A percentile compares a stretch with the other conserved stretches of the same genome.
Evolutionary conservation across 2,797 vertebrate genomes (phyloP).

Genomic region (Diplodus sargus): DNA sequence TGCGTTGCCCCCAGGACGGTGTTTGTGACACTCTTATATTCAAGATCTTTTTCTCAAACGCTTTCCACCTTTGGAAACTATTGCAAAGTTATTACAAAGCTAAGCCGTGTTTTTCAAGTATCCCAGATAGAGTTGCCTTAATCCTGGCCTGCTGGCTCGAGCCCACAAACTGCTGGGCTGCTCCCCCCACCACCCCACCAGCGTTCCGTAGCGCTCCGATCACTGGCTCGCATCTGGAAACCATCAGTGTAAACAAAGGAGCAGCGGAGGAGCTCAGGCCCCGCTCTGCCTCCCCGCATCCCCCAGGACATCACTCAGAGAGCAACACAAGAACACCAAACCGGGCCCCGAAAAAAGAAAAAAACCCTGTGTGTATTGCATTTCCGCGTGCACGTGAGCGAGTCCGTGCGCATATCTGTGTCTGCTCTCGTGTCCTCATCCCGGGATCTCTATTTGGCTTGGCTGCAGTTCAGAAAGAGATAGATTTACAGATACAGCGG

Average conservation of each 20-base stretch:
- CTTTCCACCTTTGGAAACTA: conserved; percentile 61
- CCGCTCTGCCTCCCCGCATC: conserved; percentile 83
- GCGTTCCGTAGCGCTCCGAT: conserved; percentile 76
- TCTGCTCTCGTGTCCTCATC: conserved; percentile 81
- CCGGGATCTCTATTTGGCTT: conserved; percentile 91
- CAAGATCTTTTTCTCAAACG: conserved; percentile 43
- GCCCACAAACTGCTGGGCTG: conserved; percentile 88
- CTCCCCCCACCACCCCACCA: conserved; percentile 63
- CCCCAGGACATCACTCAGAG: conserved; percentile 86
- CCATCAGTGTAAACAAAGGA: conserved; percentile 95
- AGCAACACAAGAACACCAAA: conserved; percentile 88
- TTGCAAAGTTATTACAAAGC: conserved; percentile 74
- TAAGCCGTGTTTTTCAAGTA: conserved; percentile 79
- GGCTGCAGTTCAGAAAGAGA: conserved; percentile 82
- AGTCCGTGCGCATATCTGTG: conserved; percentile 46
- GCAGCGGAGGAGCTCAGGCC: conserved; percentile 89
- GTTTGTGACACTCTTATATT: conserved; percentile 20
- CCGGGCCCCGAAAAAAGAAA: conserved; percentile 61
- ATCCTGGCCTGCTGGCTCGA: conserved; percentile 82
- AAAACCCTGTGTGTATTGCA: conserved; percentile 53
- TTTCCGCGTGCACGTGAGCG: conserved; percentile 38
- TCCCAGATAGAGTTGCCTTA: conserved; percentile 81
- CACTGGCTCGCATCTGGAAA: conserved; percentile 94
- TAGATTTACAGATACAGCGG: conserved; percentile 78
- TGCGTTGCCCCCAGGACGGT: neutral